phyloP scores from a whole-genome alignment of 2,113 vertebrate genomes.

The Onychostoma macrolepis region DNA sequence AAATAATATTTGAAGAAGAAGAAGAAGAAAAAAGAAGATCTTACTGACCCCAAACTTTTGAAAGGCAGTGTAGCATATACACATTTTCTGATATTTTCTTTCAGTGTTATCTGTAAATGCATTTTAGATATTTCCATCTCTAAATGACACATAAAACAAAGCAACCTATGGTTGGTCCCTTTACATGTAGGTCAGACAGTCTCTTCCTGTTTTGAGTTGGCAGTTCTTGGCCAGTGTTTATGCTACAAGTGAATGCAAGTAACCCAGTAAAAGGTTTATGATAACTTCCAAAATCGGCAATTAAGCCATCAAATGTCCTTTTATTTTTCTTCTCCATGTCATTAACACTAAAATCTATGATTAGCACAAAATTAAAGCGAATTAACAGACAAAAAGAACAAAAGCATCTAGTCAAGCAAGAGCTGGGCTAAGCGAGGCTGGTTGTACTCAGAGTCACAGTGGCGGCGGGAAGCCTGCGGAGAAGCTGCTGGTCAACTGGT shows the following conservation, averaged over 20 bases:
- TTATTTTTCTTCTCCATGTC: neutral
- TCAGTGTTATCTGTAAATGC: neutral
- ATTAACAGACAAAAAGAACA: neutral
- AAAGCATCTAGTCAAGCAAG: neutral
- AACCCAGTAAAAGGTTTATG: neutral
- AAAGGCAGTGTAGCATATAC: neutral
- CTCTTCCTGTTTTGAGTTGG: neutral
- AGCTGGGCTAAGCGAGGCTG: neutral
- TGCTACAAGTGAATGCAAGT: neutral
- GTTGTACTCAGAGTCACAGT: constrained; percentile 20
- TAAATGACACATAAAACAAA: neutral
- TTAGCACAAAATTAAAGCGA: neutral
- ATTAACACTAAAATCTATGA: neutral
- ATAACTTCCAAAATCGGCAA: neutral
- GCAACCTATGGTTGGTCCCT: neutral
- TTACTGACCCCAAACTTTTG: too few relatives aligned
- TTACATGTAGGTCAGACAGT: neutral
- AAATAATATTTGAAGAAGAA: neutral
- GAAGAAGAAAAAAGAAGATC: too few relatives aligned
- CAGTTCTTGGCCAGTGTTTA: neutral
- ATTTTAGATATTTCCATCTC: neutral
- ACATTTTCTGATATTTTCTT: neutral
- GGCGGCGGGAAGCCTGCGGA: constrained; percentile 41
- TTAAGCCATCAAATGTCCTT: neutral
- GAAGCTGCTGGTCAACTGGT: constrained; percentile 81